Conservation (phyloP, 2,113 vertebrate genomes). For the Nansenia antarctica region DNA sequence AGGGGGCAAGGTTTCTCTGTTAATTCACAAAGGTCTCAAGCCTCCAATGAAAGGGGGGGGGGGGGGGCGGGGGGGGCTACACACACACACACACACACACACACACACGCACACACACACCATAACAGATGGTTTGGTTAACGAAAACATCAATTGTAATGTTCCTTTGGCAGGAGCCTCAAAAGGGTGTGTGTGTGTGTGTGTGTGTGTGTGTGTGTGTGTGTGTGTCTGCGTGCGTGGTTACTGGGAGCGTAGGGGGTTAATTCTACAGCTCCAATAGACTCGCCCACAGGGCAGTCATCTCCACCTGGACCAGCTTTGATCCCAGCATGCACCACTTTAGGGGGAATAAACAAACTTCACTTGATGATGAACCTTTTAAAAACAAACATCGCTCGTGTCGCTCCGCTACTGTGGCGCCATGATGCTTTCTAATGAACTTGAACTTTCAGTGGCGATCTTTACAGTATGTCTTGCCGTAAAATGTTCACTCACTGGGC, state of each 20-base stretch:
- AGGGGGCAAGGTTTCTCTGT: constrained; percentile 27
- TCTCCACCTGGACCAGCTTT: constrained; percentile 68
- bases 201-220: background rate
- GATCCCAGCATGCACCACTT: constrained; percentile 52
- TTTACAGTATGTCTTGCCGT: too few relatives aligned
- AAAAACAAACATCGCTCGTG: too few relatives aligned
- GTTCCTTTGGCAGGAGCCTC: constrained; percentile 71
- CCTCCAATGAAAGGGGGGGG: constrained; percentile 27
- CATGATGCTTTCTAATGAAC: too few relatives aligned
- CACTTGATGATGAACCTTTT: too few relatives aligned
- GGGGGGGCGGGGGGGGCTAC: constrained; percentile 2
- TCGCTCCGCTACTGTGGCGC: too few relatives aligned
- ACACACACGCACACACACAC: constrained; percentile 30
- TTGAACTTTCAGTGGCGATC: too few relatives aligned
- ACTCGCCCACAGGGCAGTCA: constrained; percentile 65
- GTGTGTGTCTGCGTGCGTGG: constrained; percentile 31
- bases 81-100: constrained; percentile 15
- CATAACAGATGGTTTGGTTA: constrained; percentile 79
- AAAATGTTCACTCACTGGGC: too few relatives aligned
- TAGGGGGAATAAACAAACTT: constrained; percentile 20
- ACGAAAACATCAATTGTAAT: constrained; percentile 78
- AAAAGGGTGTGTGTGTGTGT: constrained; percentile 37
- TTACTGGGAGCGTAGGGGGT: constrained; percentile 72
- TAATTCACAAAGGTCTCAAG: constrained; percentile 45
- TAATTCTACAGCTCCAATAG: constrained; percentile 71